phyloP scores from a whole-genome alignment of 1,140 invertebrate species.

The Drosophila parabipectinata region DNA sequence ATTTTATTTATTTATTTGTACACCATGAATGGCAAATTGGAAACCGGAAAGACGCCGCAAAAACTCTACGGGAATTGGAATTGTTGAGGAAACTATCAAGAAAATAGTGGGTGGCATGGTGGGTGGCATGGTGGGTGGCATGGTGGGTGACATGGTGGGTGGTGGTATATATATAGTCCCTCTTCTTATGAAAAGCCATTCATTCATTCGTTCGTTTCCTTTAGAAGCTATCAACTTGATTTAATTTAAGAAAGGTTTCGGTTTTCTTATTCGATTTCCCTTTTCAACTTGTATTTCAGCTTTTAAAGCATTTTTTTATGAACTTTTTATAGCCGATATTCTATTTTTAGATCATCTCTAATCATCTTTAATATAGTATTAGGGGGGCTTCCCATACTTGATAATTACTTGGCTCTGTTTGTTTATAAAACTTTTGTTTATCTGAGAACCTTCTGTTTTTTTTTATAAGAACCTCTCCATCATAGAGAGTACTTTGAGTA shows the following conservation, averaged over 20 bases:
- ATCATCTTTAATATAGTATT: no score
- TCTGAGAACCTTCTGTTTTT: no score
- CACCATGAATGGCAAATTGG: constrained; percentile 30
- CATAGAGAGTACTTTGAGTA: constrained; percentile 6
- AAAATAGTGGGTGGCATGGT: neutral
- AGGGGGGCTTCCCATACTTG: no score
- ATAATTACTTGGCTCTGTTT: no score
- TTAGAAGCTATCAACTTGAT: constrained; percentile 18
- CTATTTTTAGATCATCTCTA: no score
- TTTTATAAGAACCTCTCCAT: no score
- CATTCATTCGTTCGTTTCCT: neutral
- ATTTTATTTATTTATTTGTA: constrained; percentile 32
- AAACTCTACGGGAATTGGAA: constrained; percentile 3
- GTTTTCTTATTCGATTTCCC: no score
- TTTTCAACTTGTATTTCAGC: neutral
- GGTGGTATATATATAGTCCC: neutral
- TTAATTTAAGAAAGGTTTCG: constrained; percentile 8
- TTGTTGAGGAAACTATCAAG: neutral
- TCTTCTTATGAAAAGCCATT: constrained; percentile 12
- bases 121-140: neutral
- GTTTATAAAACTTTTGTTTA: no score
- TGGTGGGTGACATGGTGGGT: neutral
- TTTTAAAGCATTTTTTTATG: neutral
- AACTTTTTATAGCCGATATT: neutral
- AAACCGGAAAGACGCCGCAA: constrained; percentile 35